Percentiles rank a stretch among this genome's conserved stretches.
These are phyloP conservation scores for Leptopterna dolabrata DNA, from an alignment of 2,888 invertebrate species.

Conservation along the genomic window DNA sequence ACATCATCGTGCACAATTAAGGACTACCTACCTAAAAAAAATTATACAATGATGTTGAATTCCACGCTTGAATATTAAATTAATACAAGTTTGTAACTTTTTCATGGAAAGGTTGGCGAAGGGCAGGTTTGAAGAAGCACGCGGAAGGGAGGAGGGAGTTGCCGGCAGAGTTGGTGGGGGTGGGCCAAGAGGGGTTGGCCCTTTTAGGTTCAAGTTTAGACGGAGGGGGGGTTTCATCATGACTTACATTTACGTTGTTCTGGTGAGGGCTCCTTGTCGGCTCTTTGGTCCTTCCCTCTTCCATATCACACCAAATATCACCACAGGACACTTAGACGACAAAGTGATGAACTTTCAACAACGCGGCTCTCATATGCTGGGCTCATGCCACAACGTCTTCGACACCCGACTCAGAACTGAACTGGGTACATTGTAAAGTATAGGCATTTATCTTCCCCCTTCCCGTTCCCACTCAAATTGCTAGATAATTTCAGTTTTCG, in stretches of 20 bases:
- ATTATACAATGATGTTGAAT: no score
- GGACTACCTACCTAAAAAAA: no score
- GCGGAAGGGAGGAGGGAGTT: not conserved
- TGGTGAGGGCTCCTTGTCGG: constrained; percentile 49
- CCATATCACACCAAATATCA: constrained; percentile 51
- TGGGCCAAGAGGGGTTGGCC: not conserved
- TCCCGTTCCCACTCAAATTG: constrained; percentile 51
- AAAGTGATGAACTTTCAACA: not conserved
- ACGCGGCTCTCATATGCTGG: not conserved
- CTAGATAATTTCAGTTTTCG: constrained; percentile 57
- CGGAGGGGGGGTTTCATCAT: not conserved
- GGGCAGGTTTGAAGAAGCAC: not conserved
- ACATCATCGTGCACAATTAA: no score
- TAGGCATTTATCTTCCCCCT: constrained; percentile 52
- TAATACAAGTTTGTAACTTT: not conserved
- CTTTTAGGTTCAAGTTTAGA: not conserved
- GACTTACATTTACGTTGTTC: constrained; percentile 43
- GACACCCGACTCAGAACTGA: constrained; percentile 25
- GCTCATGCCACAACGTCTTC: constrained; percentile 31
- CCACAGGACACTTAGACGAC: constrained; percentile 13
- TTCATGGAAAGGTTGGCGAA: not conserved
- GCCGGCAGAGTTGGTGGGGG: not conserved
- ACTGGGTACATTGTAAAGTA: constrained; percentile 34
- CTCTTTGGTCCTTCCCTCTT: constrained; percentile 48
- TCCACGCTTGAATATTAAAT: no score